These are phyloP conservation scores for Micrasema minimum DNA, from an alignment of 1,140 invertebrate genomes.

Conservation along the genomic window DNA sequence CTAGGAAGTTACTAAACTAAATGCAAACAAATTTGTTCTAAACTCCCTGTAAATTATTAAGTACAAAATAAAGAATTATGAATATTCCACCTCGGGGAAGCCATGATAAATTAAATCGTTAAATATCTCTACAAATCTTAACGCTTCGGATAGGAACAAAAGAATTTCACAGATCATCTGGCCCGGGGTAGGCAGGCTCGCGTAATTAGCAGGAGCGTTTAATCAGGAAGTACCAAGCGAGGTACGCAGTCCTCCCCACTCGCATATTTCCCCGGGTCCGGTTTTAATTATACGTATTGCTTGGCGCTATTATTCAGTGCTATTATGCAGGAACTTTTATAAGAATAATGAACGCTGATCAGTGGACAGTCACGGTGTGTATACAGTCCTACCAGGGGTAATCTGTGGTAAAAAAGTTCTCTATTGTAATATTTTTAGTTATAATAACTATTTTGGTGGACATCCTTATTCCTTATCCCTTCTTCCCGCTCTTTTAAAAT, in stretches of 20 bases:
- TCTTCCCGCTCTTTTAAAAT: no score
- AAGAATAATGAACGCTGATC: constrained; percentile 32
- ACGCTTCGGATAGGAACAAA: constrained; percentile 40
- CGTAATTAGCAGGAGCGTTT: constrained; percentile 46
- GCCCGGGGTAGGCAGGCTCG: constrained; percentile 12
- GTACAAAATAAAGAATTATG: no score
- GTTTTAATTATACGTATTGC: constrained; percentile 50
- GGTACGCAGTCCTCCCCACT: constrained; percentile 9
- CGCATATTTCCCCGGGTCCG: constrained; percentile 44
- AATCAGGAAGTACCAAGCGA: constrained; percentile 32
- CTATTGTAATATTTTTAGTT: no score
- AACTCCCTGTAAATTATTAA: constrained; percentile 16
- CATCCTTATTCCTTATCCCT: no score
- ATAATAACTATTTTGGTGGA: no score
- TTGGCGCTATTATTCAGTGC: constrained; percentile 42
- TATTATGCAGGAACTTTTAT: constrained; percentile 36
- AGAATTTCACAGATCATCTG: constrained; percentile 46
- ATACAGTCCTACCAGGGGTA: background rate
- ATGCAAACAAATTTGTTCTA: background rate
- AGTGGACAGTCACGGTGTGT: background rate
- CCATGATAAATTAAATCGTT: constrained; percentile 25
- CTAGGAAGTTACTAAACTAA: no score
- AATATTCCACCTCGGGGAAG: background rate
- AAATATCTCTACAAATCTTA: constrained; percentile 27
- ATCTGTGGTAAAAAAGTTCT: no score